Evolutionary conservation across 2,113 vertebrate species (phyloP).

Genomic region (Irena cyanogastra): DNA sequence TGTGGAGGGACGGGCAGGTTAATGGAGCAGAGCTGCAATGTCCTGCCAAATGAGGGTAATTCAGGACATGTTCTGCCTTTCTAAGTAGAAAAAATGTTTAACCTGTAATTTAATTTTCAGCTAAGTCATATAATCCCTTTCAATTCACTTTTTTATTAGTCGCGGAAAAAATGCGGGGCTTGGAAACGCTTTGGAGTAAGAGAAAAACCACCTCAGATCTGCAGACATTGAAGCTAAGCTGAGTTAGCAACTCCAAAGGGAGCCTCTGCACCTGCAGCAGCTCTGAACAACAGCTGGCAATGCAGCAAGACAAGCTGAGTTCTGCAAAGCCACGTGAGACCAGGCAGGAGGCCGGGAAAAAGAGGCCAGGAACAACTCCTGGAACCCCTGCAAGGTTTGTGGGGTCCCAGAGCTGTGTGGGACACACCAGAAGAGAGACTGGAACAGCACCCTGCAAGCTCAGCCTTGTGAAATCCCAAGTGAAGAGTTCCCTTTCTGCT

Average conservation of each 20-base stretch:
- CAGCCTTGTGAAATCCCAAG: neutral
- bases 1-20: accelerated
- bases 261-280: neutral
- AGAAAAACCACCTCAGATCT: neutral
- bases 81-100: neutral
- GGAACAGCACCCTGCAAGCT: neutral
- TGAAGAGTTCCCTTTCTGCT: neutral
- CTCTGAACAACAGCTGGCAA: neutral
- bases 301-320: neutral
- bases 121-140: neutral
- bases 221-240: neutral
- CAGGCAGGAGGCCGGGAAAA: neutral
- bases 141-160: neutral
- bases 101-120: neutral
- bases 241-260: neutral
- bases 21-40: neutral
- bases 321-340: accelerated
- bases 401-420: neutral
- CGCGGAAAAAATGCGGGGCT: neutral
- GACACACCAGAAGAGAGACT: neutral
- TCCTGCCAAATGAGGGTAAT: neutral
- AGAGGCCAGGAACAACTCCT: accelerated
- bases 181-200: neutral
- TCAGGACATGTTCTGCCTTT: neutral
- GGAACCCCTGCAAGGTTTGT: neutral